Conservation (phyloP, 2,113 vertebrate species). For the Tympanuchus pallidicinctus region DNA sequence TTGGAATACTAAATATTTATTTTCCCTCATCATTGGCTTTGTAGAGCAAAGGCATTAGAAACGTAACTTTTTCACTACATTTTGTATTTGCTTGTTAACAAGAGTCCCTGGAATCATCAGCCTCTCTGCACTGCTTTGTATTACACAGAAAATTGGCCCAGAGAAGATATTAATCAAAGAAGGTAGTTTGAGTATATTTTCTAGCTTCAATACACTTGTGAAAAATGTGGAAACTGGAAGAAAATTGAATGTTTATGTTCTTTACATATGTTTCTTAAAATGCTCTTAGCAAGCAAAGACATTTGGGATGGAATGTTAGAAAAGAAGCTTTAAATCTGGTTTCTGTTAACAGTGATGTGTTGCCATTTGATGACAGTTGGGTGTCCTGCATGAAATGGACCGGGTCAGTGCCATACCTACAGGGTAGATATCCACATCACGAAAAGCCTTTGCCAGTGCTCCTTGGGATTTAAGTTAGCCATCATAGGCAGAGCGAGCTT, state of each 20-base stretch:
- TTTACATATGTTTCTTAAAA: neutral
- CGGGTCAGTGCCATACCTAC: neutral
- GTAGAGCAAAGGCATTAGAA: neutral
- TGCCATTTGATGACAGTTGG: neutral
- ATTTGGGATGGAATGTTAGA: neutral
- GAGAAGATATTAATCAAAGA: neutral
- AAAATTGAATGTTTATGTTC: neutral
- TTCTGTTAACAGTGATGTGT: neutral
- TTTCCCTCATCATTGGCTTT: neutral
- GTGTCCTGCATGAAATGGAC: neutral
- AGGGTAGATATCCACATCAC: rapidly evolving
- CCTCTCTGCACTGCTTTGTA: neutral
- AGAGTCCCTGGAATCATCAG: neutral
- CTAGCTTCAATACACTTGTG: neutral
- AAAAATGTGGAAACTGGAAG: neutral
- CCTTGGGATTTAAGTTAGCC: rapidly evolving
- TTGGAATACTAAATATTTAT: neutral
- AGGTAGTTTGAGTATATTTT: slow-evolving; percentile 31
- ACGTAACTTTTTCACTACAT: neutral
- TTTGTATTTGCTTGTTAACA: neutral
- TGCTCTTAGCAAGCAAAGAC: neutral
- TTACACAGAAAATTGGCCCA: slow-evolving; percentile 8
- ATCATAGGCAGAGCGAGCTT: neutral
- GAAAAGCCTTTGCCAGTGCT: neutral
- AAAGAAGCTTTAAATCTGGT: neutral